Evolutionary conservation across 2,888 invertebrate species (phyloP).

Genomic region (Pollenia griseotomentosa): DNA sequence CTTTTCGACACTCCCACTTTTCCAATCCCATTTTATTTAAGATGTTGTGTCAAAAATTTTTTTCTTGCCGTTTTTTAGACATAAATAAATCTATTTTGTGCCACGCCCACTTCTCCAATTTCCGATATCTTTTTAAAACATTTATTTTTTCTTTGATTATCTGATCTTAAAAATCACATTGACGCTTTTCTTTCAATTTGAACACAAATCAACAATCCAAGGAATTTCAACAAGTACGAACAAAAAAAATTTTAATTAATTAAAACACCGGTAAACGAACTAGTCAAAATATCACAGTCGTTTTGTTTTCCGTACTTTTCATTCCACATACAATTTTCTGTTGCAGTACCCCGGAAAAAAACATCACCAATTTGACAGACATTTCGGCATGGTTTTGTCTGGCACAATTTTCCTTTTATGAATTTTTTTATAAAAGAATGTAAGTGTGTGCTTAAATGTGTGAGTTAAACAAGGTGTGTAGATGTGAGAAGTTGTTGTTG

Average conservation of each 20-base stretch:
- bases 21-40: too few species aligned
- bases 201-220: background rate
- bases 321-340: slow-evolving; percentile 4
- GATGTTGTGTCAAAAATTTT: too few species aligned
- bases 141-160: too few species aligned
- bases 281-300: slow-evolving; percentile 29
- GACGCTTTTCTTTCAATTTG: background rate
- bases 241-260: slow-evolving; percentile 34
- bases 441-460: background rate
- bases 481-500: slow-evolving; percentile 31
- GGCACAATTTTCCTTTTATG: slow-evolving; percentile 54
- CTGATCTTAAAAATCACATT: too few species aligned
- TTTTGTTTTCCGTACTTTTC: background rate
- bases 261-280: slow-evolving; percentile 13
- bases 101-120: too few species aligned
- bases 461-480: background rate
- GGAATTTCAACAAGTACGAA: slow-evolving; percentile 37
- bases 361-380: slow-evolving; percentile 62
- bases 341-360: slow-evolving; percentile 1
- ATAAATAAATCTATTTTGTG: too few species aligned
- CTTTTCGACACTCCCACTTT: too few species aligned
- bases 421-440: background rate
- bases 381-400: slow-evolving; percentile 69
- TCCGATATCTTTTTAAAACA: too few species aligned
- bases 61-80: too few species aligned